Conservation (phyloP, 1,140 invertebrate genomes). For the Contarinia nasturtii region DNA sequence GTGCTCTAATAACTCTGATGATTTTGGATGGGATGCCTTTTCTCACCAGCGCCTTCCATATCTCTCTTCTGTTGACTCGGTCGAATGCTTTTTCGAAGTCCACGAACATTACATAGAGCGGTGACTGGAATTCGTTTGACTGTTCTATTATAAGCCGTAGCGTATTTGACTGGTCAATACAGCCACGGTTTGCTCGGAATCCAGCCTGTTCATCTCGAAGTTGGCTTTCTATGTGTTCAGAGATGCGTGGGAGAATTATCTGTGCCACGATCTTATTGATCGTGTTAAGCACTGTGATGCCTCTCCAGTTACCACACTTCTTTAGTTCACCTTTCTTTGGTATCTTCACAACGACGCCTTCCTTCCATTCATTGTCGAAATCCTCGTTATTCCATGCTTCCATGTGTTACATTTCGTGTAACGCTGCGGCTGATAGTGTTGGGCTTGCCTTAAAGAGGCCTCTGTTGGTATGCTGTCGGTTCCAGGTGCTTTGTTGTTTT, state of each 20-base stretch:
- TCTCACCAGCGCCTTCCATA: neutral
- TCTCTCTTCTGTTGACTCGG: neutral
- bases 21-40: neutral
- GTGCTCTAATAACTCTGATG: no score
- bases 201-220: neutral
- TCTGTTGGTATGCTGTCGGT: conserved; percentile 14
- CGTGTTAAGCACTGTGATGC: conserved; percentile 6
- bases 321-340: conserved; percentile 10
- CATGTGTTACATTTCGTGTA: conserved; percentile 6
- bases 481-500: conserved; percentile 14
- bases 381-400: conserved; percentile 5
- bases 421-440: conserved; percentile 2
- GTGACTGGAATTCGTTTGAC: neutral
- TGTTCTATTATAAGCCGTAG: neutral
- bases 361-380: conserved; percentile 8
- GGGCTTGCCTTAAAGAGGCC: conserved; percentile 10
- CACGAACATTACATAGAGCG: neutral
- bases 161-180: neutral
- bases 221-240: neutral
- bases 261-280: conserved; percentile 7
- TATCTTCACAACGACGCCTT: conserved; percentile 7
- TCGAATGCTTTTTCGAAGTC: conserved; percentile 1
- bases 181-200: neutral
- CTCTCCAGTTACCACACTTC: conserved; percentile 6
- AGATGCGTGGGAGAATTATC: conserved; percentile 5